Conservation (phyloP, 2,797 vertebrate genomes). For the Acanthurus leucopareius region DNA sequence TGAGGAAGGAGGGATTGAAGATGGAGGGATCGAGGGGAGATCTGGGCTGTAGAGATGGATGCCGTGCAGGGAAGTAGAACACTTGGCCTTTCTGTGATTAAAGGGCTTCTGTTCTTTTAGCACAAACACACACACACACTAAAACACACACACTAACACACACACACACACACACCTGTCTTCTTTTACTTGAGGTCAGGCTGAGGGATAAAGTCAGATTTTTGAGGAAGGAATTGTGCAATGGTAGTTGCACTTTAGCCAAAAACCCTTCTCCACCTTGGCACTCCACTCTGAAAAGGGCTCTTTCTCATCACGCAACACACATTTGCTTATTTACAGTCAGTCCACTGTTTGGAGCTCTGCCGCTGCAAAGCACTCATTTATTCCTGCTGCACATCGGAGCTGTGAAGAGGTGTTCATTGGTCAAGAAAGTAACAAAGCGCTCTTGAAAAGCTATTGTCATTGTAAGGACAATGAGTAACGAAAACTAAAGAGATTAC, state of each 20-base stretch:
- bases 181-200: conserved; percentile 18
- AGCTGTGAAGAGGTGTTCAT: background rate
- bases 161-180: conserved; percentile 27
- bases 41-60: conserved; percentile 67
- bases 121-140: conserved; percentile 22
- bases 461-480: background rate
- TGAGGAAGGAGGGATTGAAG: conserved; percentile 56
- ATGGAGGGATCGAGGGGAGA: conserved; percentile 43
- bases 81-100: conserved; percentile 71
- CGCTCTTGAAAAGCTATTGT: conserved; percentile 19
- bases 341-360: conserved; percentile 23
- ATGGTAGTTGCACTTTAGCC: background rate
- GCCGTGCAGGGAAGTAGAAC: conserved; percentile 65
- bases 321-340: conserved; percentile 18
- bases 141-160: conserved; percentile 10
- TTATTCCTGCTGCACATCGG: conserved; percentile 21
- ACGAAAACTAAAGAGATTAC: conserved; percentile 15
- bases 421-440: conserved; percentile 16
- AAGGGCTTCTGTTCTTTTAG: conserved; percentile 61
- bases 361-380: conserved; percentile 15
- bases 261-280: conserved; percentile 1
- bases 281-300: conserved; percentile 10
- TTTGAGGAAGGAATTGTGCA: background rate
- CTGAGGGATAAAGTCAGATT: conserved; percentile 12
- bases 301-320: conserved; percentile 16